Base-by-base conservation (phyloP, 2,797 vertebrate species). In the Enteromius mattozi region DNA sequence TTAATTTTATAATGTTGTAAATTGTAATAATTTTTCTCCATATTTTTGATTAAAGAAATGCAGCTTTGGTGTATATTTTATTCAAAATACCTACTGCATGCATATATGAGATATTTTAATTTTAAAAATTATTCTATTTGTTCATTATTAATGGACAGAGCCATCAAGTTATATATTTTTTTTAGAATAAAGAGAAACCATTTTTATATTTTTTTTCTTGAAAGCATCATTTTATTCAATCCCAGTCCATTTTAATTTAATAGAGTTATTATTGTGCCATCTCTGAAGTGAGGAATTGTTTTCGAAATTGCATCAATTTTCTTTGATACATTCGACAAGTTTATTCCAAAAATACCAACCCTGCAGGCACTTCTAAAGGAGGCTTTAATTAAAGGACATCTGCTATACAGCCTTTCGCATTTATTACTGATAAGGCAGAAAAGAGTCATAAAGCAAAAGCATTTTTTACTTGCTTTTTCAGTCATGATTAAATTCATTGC, bases 231-330 rank as follows among this genome's bases (percentile, higher is more conserved):
- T 79, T 51, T 35, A 49, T 68, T 3, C 45, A 7, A 61, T 30
- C 16, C 30, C 42, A n/a, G 59, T 10, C 9, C 16, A 66, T 47
- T 49, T 63, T 51, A 24, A 30, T 51, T 51, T 1, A 47, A 14
- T 47, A 2, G 12, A 16, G 13, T 10, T 80, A 16, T 68, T 68
- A 14, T 65, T 65, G 14, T 19, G 27, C 30, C 6, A 65, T 65
- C 61, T 68, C 10, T 79, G 21, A 79, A 79, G 30, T 71, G 69
- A 71, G n/a, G 13, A 71, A 47, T 65, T 65, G 21, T 33, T 37
- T 77, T 77, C 12, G 14, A 40, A 77, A 42, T 30, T 35, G 61
- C 77, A 66, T 6, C 4, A 1, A 0, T 16, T 16, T 65, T 78
- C 47, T 13, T 17, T 65, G 3, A 65, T 65, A 33, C 17, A 17